phyloP scores from a whole-genome alignment of 1,140 invertebrate genomes.

The Drosophila busckii region DNA sequence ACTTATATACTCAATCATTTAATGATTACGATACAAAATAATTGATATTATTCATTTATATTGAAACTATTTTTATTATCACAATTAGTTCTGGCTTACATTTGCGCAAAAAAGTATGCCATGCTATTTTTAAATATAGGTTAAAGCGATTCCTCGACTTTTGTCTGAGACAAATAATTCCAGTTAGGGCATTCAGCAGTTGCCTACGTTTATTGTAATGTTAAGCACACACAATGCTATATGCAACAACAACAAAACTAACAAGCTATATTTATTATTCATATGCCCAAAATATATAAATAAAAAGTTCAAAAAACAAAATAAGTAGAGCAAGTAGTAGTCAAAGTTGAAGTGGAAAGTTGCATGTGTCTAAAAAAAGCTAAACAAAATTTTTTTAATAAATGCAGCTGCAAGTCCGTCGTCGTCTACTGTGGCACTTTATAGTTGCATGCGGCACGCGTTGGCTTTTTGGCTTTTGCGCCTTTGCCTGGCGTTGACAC shows the following conservation, averaged over 20 bases:
- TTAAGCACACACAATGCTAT: no score
- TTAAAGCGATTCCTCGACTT: no score
- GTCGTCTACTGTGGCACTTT: slow-evolving; percentile 37
- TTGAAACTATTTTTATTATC: no score
- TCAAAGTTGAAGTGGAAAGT: slow-evolving; percentile 7
- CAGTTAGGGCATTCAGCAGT: no score
- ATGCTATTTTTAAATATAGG: no score
- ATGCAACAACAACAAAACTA: slow-evolving; percentile 1
- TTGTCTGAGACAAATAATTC: no score
- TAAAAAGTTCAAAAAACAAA: slow-evolving; percentile 10
- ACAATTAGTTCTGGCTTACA: no score
- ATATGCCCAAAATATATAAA: slow-evolving; percentile 35
- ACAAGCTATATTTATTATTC: slow-evolving; percentile 50
- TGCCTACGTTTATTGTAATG: no score
- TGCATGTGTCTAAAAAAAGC: slow-evolving; percentile 37
- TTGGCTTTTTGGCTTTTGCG: slow-evolving; percentile 27
- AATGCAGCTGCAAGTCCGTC: slow-evolving; percentile 43
- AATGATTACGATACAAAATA: no score
- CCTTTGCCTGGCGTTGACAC: slow-evolving; percentile 34
- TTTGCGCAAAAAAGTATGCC: no score
- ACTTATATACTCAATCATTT: no score
- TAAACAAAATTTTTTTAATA: slow-evolving; percentile 48
- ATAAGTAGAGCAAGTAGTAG: slow-evolving; percentile 1
- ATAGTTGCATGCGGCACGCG: slow-evolving; percentile 64
- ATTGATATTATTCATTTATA: no score